Conservation (phyloP, 92 coral and sea anemone species). For the Pocillopora meandrina region DNA sequence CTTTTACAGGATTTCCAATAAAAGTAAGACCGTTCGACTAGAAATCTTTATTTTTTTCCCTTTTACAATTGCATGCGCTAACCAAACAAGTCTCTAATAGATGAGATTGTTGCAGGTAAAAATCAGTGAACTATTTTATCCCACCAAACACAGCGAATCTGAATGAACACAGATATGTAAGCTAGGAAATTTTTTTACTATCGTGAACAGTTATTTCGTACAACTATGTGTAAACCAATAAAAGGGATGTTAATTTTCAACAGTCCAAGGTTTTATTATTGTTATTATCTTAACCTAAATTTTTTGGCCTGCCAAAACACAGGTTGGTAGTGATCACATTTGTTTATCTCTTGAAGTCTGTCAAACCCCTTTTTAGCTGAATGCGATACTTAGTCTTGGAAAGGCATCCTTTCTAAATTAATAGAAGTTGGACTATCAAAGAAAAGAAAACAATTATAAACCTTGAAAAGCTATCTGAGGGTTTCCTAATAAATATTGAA, state of each 20-base stretch:
- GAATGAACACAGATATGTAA: background rate
- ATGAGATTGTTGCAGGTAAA: constrained; percentile 1
- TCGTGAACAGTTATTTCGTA: background rate
- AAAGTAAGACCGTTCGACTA: no score
- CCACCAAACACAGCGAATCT: background rate
- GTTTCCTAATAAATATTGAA: background rate
- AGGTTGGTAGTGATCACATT: no score
- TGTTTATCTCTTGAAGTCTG: no score
- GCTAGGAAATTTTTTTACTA: background rate
- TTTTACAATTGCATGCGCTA: background rate
- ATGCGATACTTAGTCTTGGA: no score
- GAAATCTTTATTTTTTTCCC: background rate
- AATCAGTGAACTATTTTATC: background rate
- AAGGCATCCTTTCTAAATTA: background rate
- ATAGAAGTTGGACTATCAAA: background rate
- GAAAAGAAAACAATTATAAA: background rate
- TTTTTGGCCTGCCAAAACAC: background rate
- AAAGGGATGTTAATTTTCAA: background rate
- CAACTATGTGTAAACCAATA: background rate
- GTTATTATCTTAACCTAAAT: background rate
- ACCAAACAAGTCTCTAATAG: no score
- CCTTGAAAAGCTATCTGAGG: background rate
- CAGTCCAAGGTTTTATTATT: background rate
- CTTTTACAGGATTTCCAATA: background rate
- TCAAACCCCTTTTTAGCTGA: no score